Evolutionary conservation across 2,888 invertebrate species (phyloP).

Genomic region (Chloromyia formosa): DNA sequence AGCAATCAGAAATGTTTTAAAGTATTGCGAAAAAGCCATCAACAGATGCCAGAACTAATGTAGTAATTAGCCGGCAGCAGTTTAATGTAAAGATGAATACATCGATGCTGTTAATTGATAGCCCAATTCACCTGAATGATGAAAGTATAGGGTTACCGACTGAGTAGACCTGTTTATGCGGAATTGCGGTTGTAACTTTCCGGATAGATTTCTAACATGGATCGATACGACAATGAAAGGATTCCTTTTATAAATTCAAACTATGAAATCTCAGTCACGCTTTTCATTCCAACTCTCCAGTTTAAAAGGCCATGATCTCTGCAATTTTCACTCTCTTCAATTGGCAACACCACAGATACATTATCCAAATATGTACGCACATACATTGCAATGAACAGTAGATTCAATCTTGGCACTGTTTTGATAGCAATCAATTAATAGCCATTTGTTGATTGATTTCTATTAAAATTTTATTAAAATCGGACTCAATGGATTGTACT

Average conservation of each 20-base stretch:
- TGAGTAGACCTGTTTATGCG: neutral
- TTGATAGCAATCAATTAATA: slow-evolving; percentile 31
- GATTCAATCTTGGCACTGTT: slow-evolving; percentile 16
- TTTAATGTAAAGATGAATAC: slow-evolving; percentile 28
- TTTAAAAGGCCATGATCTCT: too few relatives aligned
- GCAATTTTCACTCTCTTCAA: too few relatives aligned
- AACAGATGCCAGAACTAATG: slow-evolving; percentile 31
- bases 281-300: too few relatives aligned
- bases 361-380: neutral
- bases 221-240: too few relatives aligned
- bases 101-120: neutral
- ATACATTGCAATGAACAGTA: neutral
- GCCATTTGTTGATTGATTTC: slow-evolving; percentile 30
- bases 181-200: too few relatives aligned
- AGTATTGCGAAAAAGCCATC: slow-evolving; percentile 24
- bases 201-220: neutral
- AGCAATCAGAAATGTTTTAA: slow-evolving; percentile 6
- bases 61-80: slow-evolving; percentile 29
- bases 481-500: neutral
- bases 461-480: slow-evolving; percentile 31
- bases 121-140: slow-evolving; percentile 8
- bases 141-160: neutral
- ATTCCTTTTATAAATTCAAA: neutral
- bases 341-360: too few relatives aligned
- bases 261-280: neutral